Evolutionary conservation across 1,140 invertebrate species (phyloP), one percentile per base, ranked within the genome.

Genomic region (Lordiphosa mommai): DNA sequence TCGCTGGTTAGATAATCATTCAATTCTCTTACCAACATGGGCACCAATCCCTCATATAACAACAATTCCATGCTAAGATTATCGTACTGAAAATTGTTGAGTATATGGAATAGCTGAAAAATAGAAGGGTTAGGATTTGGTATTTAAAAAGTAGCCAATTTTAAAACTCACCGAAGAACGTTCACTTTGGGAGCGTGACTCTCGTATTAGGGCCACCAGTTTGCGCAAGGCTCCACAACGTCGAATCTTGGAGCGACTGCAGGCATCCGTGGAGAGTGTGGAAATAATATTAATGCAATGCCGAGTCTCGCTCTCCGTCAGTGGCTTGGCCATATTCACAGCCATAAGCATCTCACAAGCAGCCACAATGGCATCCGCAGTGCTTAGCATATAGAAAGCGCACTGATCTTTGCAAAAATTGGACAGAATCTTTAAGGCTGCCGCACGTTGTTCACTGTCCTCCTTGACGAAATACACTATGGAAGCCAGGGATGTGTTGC

Each of bases 71-170:
- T 88, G 36, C 88, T 88, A 23, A 88, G 50, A 27, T 88, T 87
- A 47, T 89, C 88, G 50, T 89, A 89, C 63, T 88, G 82, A 49
- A 89, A 89, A 40, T 88, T 82, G 17, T 86, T 82, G 0, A 89
- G 55, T 9, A 87, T 80, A 47, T 85, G 72, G 1, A 89, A 71
- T 3, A 89, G 70, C 87, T 88, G 16, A 33, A 58, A 29, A 1
- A 33, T n/a, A 7, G 1, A 10, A 16, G 27, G 13, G 13, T 32
- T 20, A 8, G 6, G 4, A 33, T 1, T 13, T 12, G 10, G 27
- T 9, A 5, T 17, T 14, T 10, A 10, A 32, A 44, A 16, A 41
- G 12, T 38, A n/a, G 20, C n/a, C 1, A 36, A 50, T 33, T 14
- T 40, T 2, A 1, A 13, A 8, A 2, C 49, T 36, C 9, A 88